Percentiles rank a stretch among this genome's conserved stretches.
phyloP scores from a whole-genome alignment of 2,797 vertebrate genomes.

The Aselliscus stoliczkanus region DNA sequence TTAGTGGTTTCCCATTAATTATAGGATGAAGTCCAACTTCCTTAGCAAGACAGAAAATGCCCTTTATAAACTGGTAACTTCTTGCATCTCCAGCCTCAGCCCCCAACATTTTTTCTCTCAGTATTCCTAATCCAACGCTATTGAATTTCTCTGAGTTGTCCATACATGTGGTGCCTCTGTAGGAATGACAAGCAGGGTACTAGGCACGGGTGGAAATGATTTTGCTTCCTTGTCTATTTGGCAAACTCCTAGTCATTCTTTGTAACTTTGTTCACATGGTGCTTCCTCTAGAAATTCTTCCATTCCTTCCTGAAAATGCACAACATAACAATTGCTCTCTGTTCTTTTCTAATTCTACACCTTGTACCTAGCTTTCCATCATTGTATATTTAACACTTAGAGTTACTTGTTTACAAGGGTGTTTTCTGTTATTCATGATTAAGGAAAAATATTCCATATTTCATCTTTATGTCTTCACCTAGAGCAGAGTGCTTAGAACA shows the following conservation, averaged over 20 bases:
- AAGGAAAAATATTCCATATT: not conserved
- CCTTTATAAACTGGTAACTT: not conserved
- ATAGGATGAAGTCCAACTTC: not conserved
- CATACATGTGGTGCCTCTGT: not conserved
- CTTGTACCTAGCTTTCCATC: not conserved
- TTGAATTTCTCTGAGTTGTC: not conserved
- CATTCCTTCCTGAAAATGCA: not conserved
- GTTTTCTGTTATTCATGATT: not conserved
- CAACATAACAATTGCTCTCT: not conserved
- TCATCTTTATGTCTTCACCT: not conserved
- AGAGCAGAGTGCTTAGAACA: not conserved
- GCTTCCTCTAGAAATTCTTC: not conserved
- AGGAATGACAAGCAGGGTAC: not conserved
- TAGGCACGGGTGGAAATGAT: not conserved
- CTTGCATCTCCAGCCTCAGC: not conserved
- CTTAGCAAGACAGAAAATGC: not conserved
- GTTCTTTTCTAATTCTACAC: not conserved
- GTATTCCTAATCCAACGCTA: not conserved
- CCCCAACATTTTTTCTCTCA: not conserved
- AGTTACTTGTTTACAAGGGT: not conserved
- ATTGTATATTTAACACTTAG: not conserved
- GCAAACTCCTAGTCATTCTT: not conserved
- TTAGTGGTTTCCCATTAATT: conserved; percentile 31
- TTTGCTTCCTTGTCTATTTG: not conserved
- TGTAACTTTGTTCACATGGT: not conserved